Evolutionary conservation across 2,797 vertebrate species (phyloP).

Genomic region (Coregonus suidteri): DNA sequence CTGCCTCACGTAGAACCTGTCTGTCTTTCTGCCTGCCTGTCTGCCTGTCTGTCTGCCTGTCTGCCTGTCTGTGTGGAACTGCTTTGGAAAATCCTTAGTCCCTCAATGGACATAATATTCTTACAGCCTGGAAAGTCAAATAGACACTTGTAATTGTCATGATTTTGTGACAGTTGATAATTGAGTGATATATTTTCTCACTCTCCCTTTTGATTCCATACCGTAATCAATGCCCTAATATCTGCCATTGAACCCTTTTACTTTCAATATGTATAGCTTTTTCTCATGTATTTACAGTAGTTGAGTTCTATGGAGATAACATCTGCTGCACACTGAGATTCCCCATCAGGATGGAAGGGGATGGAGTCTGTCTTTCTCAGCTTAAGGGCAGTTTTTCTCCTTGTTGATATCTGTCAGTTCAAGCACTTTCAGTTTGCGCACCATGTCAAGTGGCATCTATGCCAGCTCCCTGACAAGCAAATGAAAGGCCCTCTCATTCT

Average conservation of each 20-base stretch:
- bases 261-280: too few relatives aligned
- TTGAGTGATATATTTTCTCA: constrained; percentile 13
- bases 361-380: constrained; percentile 30
- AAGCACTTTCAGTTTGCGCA: constrained; percentile 59
- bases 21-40: too few relatives aligned
- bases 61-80: neutral
- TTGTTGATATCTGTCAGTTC: constrained; percentile 57
- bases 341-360: constrained; percentile 19
- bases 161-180: neutral
- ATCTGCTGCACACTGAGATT: neutral
- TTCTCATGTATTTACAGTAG: neutral
- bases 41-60: too few relatives aligned
- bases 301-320: neutral
- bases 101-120: neutral
- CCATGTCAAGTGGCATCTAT: constrained; percentile 58
- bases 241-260: too few relatives aligned
- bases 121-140: too few relatives aligned
- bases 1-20: neutral
- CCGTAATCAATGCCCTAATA: neutral
- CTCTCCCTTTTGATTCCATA: neutral
- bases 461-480: constrained; percentile 55
- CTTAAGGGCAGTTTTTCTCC: constrained; percentile 54
- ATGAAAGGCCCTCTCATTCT: constrained; percentile 75
- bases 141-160: too few relatives aligned
- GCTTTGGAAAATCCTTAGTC: neutral